Conservation (phyloP, 2,888 invertebrate species). For the Spicauda simplicius region DNA sequence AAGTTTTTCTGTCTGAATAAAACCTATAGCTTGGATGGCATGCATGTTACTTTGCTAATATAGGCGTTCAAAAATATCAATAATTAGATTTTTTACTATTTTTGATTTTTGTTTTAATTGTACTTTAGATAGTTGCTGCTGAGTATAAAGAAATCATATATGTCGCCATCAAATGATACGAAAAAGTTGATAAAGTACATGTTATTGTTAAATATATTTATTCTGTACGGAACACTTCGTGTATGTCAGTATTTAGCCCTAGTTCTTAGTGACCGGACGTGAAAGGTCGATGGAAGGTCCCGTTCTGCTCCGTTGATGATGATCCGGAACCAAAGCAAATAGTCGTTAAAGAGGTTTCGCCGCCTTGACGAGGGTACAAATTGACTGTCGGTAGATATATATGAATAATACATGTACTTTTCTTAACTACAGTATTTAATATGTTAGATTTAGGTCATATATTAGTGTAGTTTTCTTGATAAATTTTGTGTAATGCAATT, state of each 20-base stretch:
- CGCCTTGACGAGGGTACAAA: conserved; percentile 21
- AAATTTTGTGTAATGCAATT: too few species aligned
- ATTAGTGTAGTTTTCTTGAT: too few species aligned
- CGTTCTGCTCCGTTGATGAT: conserved; percentile 12
- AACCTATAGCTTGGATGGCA: too few species aligned
- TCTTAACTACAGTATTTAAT: background rate
- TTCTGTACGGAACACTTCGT: background rate
- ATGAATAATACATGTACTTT: background rate
- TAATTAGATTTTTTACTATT: too few species aligned
- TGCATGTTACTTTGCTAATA: too few species aligned
- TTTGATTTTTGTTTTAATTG: too few species aligned
- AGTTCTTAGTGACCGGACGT: background rate
- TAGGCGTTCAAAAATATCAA: too few species aligned
- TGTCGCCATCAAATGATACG: background rate
- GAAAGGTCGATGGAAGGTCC: conserved; percentile 1
- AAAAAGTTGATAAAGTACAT: too few species aligned
- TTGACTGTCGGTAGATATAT: conserved; percentile 3
- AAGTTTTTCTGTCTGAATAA: too few species aligned
- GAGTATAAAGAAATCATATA: background rate
- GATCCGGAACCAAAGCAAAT: conserved; percentile 14
- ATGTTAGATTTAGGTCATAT: background rate
- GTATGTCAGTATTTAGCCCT: background rate
- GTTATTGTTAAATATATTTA: too few species aligned
- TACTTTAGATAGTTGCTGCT: too few species aligned
- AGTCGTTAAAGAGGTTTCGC: conserved; percentile 11